A percentile compares a stretch with the other conserved stretches of the same genome.
phyloP scores from a whole-genome alignment of 2,888 invertebrate genomes.

The Ischnura elegans region DNA sequence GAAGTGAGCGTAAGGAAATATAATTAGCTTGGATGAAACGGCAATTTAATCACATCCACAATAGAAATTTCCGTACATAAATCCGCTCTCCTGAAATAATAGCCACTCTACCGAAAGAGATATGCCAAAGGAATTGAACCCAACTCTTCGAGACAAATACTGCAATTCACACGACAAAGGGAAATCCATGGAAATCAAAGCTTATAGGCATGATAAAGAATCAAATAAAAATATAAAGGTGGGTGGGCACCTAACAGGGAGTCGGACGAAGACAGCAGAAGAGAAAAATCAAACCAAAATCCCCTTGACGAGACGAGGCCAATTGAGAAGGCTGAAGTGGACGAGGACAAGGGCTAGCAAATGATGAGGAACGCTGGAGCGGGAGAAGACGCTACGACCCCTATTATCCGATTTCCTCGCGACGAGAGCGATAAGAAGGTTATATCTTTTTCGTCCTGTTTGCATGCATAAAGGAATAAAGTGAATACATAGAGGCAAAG shows the following conservation, averaged over 20 bases:
- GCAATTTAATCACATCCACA: no score
- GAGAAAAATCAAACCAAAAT: neutral
- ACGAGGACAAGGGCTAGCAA: neutral
- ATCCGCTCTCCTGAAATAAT: no score
- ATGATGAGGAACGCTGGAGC: neutral
- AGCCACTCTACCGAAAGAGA: no score
- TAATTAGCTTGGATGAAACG: no score
- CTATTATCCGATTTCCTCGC: constrained; percentile 10
- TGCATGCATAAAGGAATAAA: neutral
- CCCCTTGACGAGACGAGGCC: neutral
- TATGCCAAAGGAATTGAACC: no score
- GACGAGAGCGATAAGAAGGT: neutral
- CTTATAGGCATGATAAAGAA: neutral
- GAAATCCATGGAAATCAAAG: neutral
- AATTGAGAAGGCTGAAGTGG: neutral
- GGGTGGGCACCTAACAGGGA: neutral
- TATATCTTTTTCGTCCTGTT: neutral
- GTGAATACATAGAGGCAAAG: neutral
- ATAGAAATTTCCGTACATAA: no score
- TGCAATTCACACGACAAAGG: neutral
- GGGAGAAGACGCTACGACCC: neutral
- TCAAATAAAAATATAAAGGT: neutral
- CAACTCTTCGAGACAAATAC: no score
- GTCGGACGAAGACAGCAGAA: neutral
- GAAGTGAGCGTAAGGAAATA: no score